Evolutionary conservation across 2,888 invertebrate species (phyloP), one percentile per base, ranked within the genome.

Genomic region (Drosophila testacea): DNA sequence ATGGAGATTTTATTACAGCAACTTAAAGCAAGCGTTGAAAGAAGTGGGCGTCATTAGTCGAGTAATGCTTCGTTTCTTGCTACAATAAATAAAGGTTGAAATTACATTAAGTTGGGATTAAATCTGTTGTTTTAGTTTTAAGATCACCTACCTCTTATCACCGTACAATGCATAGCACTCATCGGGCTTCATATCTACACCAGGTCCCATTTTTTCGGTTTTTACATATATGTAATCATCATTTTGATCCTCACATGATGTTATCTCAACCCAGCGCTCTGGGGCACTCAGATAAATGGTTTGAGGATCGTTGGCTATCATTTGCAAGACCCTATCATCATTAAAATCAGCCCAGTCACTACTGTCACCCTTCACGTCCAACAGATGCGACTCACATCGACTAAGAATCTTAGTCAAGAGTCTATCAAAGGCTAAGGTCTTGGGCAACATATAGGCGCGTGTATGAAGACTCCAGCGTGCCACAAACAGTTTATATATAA

Each of bases 361-460:
- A 11, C 28, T 55, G 4, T 71, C 65, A 48, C 52, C 57, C 10
- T 13, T 56, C 3, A 79, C 2, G 6, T 46, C 1, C 5, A 65
- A 5, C 5, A 86, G 28, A 2, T 75, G 38, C 3, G 83, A 74
- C n/a, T 61, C 48, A 67, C 72, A 5, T 32, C 73, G 47, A 0
- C 50, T 32, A 46, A 72, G 59, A 52, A 84, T 68, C 36, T 67
- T 69, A 0, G 22, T 30, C 11, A 91, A 41, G 1, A 82, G 55
- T 3, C 30, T 0, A 73, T 94, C 94, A 22, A 93, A 81, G 13
- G 92, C 91, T 61, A 91, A 83, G n/a, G 83, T 84, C 6, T 92
- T 91, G 41, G 92, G 91, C 70, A 93, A 93, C 74, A 93, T 93
- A 83, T 95, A 95, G 4, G 94, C 94, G 4, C 88, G 70, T 1